These are phyloP conservation scores for Lucilia cuprina DNA, from an alignment of 1,140 invertebrate genomes.

Conservation along the genomic window DNA sequence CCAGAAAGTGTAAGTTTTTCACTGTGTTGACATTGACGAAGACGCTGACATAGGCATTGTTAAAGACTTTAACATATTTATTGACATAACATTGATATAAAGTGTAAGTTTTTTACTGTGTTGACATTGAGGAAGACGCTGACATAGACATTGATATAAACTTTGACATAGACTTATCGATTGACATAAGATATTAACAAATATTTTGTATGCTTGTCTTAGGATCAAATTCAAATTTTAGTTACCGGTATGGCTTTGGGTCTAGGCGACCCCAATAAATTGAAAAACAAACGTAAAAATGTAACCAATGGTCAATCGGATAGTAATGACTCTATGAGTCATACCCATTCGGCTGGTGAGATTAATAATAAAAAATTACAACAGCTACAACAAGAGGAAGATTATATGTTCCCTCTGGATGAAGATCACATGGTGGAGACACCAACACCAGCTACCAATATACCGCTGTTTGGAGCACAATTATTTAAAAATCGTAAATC, in stretches of 20 bases:
- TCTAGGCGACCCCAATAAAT: conserved; percentile 68
- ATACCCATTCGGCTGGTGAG: background rate
- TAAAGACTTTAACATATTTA: no score
- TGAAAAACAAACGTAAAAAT: conserved; percentile 56
- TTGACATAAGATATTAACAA: no score
- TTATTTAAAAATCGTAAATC: conserved; percentile 57
- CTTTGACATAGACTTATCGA: background rate
- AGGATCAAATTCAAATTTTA: conserved; percentile 89
- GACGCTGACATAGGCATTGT: no score
- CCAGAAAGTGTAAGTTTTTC: conserved; percentile 71
- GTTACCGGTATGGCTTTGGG: conserved; percentile 77
- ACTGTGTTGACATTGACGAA: no score
- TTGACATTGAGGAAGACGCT: no score
- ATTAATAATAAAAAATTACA: background rate
- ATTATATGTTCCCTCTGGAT: conserved; percentile 77
- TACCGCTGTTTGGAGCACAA: conserved; percentile 53
- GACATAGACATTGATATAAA: no score
- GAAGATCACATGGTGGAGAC: conserved; percentile 68
- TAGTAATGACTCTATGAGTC: background rate
- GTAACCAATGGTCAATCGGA: conserved; percentile 30
- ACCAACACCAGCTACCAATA: conserved; percentile 52
- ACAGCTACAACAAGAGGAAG: conserved; percentile 53
- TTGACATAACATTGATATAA: no score
- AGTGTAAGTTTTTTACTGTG: conserved; percentile 60
- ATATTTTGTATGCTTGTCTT: conserved; percentile 38